Evolutionary conservation across 2,888 invertebrate genomes (phyloP).

Genomic region (Protodeltote pygarga): DNA sequence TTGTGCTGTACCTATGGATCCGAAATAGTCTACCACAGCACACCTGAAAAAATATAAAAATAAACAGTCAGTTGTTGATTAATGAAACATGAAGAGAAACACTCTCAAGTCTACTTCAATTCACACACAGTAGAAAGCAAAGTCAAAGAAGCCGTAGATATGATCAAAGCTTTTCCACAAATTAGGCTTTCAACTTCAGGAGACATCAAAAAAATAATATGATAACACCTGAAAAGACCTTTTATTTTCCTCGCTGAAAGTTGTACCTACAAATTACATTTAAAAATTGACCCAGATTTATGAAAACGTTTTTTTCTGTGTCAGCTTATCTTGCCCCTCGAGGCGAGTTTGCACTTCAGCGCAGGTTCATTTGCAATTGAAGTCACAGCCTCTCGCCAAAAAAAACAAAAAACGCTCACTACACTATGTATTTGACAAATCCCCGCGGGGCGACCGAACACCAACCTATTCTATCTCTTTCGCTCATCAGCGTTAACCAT

Average conservation of each 20-base stretch:
- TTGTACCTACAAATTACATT: slow-evolving; percentile 28
- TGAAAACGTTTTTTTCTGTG: slow-evolving; percentile 43
- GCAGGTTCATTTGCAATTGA: slow-evolving; percentile 64
- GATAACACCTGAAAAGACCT: neutral
- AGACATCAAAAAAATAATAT: too few relatives aligned
- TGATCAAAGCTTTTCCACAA: too few relatives aligned
- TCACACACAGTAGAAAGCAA: too few relatives aligned
- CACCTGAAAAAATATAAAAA: too few relatives aligned
- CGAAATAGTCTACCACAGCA: too few relatives aligned
- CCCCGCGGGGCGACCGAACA: slow-evolving; percentile 57
- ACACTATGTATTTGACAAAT: slow-evolving; percentile 65
- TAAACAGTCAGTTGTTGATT: too few relatives aligned
- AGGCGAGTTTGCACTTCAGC: slow-evolving; percentile 58
- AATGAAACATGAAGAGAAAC: too few relatives aligned
- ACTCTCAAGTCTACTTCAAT: too few relatives aligned
- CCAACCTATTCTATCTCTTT: slow-evolving; percentile 49
- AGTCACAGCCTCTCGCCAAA: slow-evolving; percentile 56
- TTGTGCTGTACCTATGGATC: too few relatives aligned
- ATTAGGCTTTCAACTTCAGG: too few relatives aligned
- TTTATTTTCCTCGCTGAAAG: slow-evolving; percentile 19
- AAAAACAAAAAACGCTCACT: slow-evolving; percentile 58
- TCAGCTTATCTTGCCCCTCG: slow-evolving; percentile 50
- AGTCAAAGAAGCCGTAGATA: too few relatives aligned
- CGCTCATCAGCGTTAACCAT: slow-evolving; percentile 39
- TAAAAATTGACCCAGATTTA: slow-evolving; percentile 47